Conservation (phyloP, 2,113 vertebrate species). For the Ranitomeya variabilis region DNA sequence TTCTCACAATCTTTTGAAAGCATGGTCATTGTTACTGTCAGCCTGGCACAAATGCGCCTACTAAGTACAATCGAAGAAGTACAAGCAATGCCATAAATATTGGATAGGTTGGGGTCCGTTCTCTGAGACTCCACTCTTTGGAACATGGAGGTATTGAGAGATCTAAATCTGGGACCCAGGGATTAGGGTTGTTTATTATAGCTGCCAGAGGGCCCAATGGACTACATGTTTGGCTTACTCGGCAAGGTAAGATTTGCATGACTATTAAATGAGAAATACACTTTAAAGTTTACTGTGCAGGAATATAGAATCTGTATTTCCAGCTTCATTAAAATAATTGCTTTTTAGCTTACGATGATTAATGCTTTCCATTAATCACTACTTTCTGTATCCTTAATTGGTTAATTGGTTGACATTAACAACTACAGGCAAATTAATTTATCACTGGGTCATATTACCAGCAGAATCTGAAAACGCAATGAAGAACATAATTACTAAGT, state of each 20-base stretch:
- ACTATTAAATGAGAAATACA: background rate
- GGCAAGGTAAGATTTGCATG: background rate
- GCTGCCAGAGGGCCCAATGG: background rate
- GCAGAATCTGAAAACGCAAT: background rate
- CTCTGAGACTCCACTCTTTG: too few relatives aligned
- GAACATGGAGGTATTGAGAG: too few relatives aligned
- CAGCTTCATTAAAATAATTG: background rate
- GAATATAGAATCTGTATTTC: background rate
- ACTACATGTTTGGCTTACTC: background rate
- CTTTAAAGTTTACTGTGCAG: background rate
- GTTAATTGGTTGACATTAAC: slow-evolving; percentile 49
- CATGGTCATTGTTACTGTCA: too few relatives aligned
- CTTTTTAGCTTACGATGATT: slow-evolving; percentile 16
- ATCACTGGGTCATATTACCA: slow-evolving; percentile 19
- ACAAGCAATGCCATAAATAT: too few relatives aligned
- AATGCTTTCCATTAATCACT: slow-evolving; percentile 41
- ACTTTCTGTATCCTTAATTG: slow-evolving; percentile 32
- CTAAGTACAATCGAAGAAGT: background rate
- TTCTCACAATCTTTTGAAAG: too few relatives aligned
- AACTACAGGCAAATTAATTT: slow-evolving; percentile 41
- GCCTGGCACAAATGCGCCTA: background rate
- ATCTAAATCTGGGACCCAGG: too few relatives aligned
- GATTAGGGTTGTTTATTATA: background rate
- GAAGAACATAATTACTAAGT: slow-evolving; percentile 29
- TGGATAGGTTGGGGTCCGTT: too few relatives aligned